Base-by-base conservation (phyloP, 1,140 invertebrate species). In the Micrasema minimum region DNA sequence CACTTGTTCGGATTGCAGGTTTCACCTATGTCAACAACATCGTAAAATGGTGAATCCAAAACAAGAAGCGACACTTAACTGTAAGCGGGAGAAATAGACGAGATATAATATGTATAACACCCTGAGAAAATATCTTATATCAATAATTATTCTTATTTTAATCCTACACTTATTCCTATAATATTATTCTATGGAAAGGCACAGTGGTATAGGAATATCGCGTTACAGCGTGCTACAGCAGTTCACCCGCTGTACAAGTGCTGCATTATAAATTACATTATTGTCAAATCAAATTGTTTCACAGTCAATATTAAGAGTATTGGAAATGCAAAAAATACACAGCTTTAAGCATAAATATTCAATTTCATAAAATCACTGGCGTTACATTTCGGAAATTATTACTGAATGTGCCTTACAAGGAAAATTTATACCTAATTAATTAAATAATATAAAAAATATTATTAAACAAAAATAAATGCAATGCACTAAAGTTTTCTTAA, bases 141-240 rank as follows among this genome's bases (percentile, higher is more conserved):
- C 26, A 7, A 31, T 31, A 31, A 7, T 31, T 31, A 4, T 31
- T 31, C 26, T 7, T 31, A 31, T 31, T 7, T 31, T 4, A 31
- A 31, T 4, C 14, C 41, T 57, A 67, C n/a, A 26, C 35, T 43
- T 26, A 72, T 51, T 16, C 23, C 62, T 51, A 41, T 72, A 57
- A 12, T 57, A 22, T 45, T 70, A 70, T 55, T 48, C 61, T 67
- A 74, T 72, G 66, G 66, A 75, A 75, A 75, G 74, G 74, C 74
- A 75, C 74, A 72, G 74, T 69, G 57, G 65, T 69, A 62, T 75
- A 75, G 74, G 74, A 75, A 75, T 75, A 75, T 75, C 65, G 9
- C 16, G 26, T 55, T 31, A 55, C 51, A 37, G 51, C 51, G 12
- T 31, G 26, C 31, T n/a, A 55, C 51, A 26, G 51, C 50, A 14